Evolutionary conservation across 2,888 invertebrate genomes (phyloP).

Genomic region (Orthonevra nobilis): DNA sequence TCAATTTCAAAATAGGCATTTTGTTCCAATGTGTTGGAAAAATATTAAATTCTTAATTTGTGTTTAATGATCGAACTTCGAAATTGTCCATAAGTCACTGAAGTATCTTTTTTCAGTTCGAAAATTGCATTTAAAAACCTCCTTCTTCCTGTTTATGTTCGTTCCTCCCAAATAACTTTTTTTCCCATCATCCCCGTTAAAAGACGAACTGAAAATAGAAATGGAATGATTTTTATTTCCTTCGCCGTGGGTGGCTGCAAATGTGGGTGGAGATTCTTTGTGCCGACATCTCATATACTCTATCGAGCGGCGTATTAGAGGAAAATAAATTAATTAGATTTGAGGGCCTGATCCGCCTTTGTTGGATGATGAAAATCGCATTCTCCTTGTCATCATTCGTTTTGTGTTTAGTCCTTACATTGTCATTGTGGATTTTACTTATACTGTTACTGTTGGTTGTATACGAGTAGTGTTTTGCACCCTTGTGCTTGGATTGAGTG

Average conservation of each 20-base stretch:
- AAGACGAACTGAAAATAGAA: too few species aligned
- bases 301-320: background rate
- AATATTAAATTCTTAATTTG: too few species aligned
- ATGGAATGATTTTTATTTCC: slow-evolving; percentile 24
- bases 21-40: too few species aligned
- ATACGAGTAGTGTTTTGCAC: too few species aligned
- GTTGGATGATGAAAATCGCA: slow-evolving; percentile 58
- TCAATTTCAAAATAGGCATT: too few species aligned
- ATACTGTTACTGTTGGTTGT: background rate
- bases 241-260: slow-evolving; percentile 3
- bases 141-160: too few species aligned
- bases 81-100: too few species aligned
- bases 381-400: slow-evolving; percentile 65
- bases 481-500: slow-evolving; percentile 23
- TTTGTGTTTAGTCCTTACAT: slow-evolving; percentile 39
- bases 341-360: slow-evolving; percentile 55
- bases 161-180: too few species aligned
- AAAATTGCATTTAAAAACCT: too few species aligned
- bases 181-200: too few species aligned
- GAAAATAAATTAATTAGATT: slow-evolving; percentile 63
- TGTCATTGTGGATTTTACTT: background rate
- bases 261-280: background rate
- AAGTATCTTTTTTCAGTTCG: too few species aligned
- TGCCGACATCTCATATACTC: background rate
- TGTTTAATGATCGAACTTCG: too few species aligned